Evolutionary conservation across 2,113 vertebrate genomes (phyloP), one percentile per base, ranked within the genome.

Genomic region (Elephantulus edwardii): DNA sequence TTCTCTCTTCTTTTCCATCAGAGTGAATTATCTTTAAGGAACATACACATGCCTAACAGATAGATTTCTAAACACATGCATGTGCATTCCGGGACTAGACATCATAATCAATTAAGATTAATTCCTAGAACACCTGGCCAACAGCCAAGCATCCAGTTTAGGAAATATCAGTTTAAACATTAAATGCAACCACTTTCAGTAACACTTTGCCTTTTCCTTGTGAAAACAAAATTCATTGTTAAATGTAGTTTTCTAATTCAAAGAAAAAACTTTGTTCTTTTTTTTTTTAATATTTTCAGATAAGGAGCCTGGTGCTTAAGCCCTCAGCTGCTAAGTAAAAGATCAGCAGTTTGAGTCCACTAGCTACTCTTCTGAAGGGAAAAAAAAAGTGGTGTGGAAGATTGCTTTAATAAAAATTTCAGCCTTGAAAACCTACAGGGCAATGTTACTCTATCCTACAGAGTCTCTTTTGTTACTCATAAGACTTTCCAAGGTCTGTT

Each of bases 21-120:
- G 33, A 94, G 16, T 38, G 30, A 88, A 77, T 92, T 93, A 68
- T 77, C 30, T 80, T 71, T 90, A 93, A 93, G 76, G 20, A 90
- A 94, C 13, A n/a, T 42, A 80, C 7, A 16, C 24, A 66, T 16
- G 40, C 46, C n/a, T 30, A 68, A 88, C 50, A 93, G 84, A 86
- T 6, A 85, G 10, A 86, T 86, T 88, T 82, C 30, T n/a, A 83
- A 90, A 80, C 35, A 62, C 62, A 81, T 78, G n/a, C 54, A 89
- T 83, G 54, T 56, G 38, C 20, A 40, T 68, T 91, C 91, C 87
- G 54, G 94, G 79, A 30, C 16, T 72, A 94, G 84, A 78, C 50
- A 81, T 90, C 75, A 81, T 89, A 77, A 95, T 93, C 92, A 94
- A 92, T 90, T 94, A 91, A 91, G 81, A 94, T 66, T 6, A 60